Base-by-base conservation (phyloP, 2,888 invertebrate genomes). In the Aphodius sticticus region DNA sequence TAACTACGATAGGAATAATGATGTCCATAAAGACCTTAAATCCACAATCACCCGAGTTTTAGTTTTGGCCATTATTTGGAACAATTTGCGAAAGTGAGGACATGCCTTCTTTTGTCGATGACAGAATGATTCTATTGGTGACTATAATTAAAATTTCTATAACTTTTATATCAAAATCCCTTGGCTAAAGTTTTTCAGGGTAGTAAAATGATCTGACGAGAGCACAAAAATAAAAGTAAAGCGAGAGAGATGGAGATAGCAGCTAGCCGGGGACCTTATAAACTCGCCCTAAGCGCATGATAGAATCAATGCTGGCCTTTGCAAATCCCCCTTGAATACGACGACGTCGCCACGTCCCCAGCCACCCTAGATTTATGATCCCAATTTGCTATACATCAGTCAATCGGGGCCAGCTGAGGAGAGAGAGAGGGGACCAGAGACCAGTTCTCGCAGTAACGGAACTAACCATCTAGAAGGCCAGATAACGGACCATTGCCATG, bases 401-500 rank as follows among this genome's bases (percentile, higher is more conserved):
- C 80, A 80, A 76, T 38, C 75, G 53, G 75, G 53, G 69, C 16
- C 53, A 35, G 26, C 53, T 70, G 69, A 70, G 70, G 77, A 35
- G 69, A 36, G 71, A 76, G 70, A 12, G 9, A 36, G 6, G 69
- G 26, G 26, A 1, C 26, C 38, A 38, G 76, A 53, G 69, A 38
- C 53, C 53, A 53, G 53, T 53, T 53, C n/a, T n/a, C 53, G 53
- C 15, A 36, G 53, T 36, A 15, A n/a, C 74, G 82, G 80, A 82
- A 79, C 80, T 80, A 82, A 82, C 83, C 82, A 82, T 78, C 83
- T 79, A 82, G 83, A 83, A 83, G 82, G 81, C 82, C 82, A 81
- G 83, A 82, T 82, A 83, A 82, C 82, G 81, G 35, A 37, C 74
- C 74, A 74, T 74, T 37, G 74, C 76, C 69, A 77, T 71, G 75